Evolutionary conservation across 2,113 vertebrate species (phyloP).

Genomic region (Gymnobelideus leadbeateri): DNA sequence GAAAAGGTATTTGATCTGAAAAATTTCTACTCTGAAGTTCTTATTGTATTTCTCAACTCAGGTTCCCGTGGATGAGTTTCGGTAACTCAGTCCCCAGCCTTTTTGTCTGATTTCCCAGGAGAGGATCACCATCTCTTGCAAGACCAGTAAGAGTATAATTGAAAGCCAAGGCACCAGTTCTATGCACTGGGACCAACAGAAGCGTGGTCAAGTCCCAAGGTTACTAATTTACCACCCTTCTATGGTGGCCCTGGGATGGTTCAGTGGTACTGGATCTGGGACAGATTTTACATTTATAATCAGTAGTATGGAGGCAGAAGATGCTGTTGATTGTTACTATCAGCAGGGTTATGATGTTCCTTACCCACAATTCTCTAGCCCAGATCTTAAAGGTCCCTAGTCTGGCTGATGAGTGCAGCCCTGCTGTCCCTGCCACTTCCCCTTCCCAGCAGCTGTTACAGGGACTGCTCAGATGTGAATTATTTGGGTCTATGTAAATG

Average conservation of each 20-base stretch:
- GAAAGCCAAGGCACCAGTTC: not conserved
- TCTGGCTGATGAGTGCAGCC: not conserved
- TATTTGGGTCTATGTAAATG: not conserved
- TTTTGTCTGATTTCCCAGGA: too few species aligned
- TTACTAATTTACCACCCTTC: not conserved
- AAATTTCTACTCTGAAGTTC: not conserved
- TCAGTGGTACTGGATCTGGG: not conserved
- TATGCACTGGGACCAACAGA: not conserved
- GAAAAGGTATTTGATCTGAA: not conserved
- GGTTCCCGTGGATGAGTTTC: not conserved
- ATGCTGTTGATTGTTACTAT: not conserved
- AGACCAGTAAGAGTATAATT: not conserved
- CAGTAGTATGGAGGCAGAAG: not conserved
- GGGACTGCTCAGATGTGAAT: not conserved
- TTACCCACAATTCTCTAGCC: not conserved
- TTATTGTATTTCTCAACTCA: not conserved
- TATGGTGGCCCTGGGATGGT: not conserved
- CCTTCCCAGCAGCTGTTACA: not conserved
- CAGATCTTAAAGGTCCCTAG: not conserved
- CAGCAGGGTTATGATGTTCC: not conserved
- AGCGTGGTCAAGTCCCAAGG: not conserved
- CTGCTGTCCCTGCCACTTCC: not conserved
- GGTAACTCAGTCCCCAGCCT: not conserved
- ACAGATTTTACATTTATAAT: not conserved
- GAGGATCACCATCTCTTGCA: too few species aligned